Conservation (phyloP, 1,140 invertebrate genomes). For the Cylas formicarius region DNA sequence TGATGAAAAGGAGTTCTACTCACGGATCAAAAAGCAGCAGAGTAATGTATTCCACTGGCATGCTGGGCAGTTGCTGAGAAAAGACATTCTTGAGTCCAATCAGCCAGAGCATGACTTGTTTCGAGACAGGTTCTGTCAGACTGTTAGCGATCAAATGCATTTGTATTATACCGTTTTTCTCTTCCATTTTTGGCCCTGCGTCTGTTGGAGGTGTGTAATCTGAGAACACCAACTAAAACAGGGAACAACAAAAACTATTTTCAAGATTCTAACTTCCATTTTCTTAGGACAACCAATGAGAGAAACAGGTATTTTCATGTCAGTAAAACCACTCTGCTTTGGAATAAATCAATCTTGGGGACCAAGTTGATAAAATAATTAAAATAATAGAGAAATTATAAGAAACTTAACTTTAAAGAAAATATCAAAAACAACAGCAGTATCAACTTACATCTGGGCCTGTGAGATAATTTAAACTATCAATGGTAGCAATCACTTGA, state of each 20-base stretch:
- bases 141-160: conserved; percentile 94
- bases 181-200: conserved; percentile 84
- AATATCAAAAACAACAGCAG: neutral
- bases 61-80: conserved; percentile 89
- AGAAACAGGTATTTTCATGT: too few species aligned
- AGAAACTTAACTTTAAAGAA: neutral
- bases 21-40: conserved; percentile 94
- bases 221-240: conserved; percentile 60
- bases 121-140: conserved; percentile 74
- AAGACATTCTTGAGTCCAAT: conserved; percentile 92
- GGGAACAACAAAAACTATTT: too few species aligned
- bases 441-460: conserved; percentile 62
- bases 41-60: conserved; percentile 98
- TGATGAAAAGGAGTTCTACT: conserved; percentile 41
- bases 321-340: too few species aligned
- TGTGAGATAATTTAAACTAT: conserved; percentile 70
- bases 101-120: conserved; percentile 88
- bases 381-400: too few species aligned
- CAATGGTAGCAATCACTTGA: conserved; percentile 69
- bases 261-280: too few species aligned
- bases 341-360: too few species aligned
- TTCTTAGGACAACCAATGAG: too few species aligned
- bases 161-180: conserved; percentile 81
- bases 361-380: too few species aligned
- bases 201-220: conserved; percentile 76